phyloP scores from a whole-genome alignment of 2,888 invertebrate genomes.

The Brenthis ino region DNA sequence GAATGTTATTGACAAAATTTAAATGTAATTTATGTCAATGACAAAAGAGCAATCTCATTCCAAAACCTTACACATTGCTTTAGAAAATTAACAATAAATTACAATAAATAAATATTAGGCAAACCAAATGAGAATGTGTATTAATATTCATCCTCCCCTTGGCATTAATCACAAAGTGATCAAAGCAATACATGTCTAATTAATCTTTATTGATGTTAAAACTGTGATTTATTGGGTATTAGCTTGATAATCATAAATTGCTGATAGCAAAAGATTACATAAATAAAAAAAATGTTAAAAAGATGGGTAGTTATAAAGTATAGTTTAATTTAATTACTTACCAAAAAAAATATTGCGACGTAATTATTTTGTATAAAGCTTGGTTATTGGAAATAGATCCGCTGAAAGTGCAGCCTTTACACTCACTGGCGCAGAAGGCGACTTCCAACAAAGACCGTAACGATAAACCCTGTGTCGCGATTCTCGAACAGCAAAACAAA shows the following conservation, averaged over 20 bases:
- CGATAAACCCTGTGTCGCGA: conserved; percentile 53
- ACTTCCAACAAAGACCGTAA: conserved; percentile 61
- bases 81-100: too few species aligned
- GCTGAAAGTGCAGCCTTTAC: conserved; percentile 77
- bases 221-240: conserved; percentile 28
- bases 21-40: too few species aligned
- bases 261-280: neutral
- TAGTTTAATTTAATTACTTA: conserved; percentile 17
- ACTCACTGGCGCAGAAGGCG: conserved; percentile 82
- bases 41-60: too few species aligned
- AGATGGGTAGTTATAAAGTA: neutral
- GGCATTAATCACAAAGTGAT: conserved; percentile 5
- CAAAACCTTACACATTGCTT: neutral
- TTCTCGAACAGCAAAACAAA: conserved; percentile 47
- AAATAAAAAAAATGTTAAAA: neutral
- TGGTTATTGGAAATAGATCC: conserved; percentile 43
- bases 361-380: conserved; percentile 21
- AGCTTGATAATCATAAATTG: neutral
- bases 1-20: too few species aligned
- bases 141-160: conserved; percentile 1
- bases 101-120: neutral
- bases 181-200: conserved; percentile 12
- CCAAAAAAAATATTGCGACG: conserved; percentile 31
- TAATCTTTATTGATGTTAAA: conserved; percentile 20
- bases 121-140: conserved; percentile 1